Percentiles rank a stretch among this genome's conserved stretches.
These are phyloP conservation scores for Hydrotaea cyrtoneurina DNA, from an alignment of 2,888 invertebrate genomes.

Conservation along the genomic window DNA sequence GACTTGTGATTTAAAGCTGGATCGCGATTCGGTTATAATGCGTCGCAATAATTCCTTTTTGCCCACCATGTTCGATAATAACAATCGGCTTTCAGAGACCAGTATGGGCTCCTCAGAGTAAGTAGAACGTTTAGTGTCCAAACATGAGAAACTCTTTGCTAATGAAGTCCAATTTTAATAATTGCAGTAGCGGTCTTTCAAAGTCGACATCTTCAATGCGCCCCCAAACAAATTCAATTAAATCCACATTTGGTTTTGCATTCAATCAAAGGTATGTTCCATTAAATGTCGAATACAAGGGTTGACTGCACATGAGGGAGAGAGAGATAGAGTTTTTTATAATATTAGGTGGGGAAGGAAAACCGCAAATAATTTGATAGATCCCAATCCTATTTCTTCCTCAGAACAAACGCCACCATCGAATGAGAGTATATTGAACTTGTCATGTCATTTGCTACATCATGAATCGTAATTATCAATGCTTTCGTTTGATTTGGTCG, in stretches of 20 bases:
- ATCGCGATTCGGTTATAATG: conserved; percentile 83
- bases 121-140: conserved; percentile 75
- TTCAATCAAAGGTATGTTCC: conserved; percentile 73
- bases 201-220: conserved; percentile 79
- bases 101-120: conserved; percentile 84
- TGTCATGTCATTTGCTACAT: no score
- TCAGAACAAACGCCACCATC: no score
- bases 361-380: no score
- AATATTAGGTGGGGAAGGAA: no score
- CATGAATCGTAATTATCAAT: no score
- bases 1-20: conserved; percentile 85
- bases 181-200: conserved; percentile 79
- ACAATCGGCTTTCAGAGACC: conserved; percentile 83
- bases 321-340: background rate
- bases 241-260: conserved; percentile 79
- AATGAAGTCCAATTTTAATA: background rate
- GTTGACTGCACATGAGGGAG: background rate
- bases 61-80: conserved; percentile 79
- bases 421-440: no score
- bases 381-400: no score
- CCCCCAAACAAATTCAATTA: conserved; percentile 79
- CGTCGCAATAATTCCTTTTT: conserved; percentile 82
- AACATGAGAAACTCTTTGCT: background rate
- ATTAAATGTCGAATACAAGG: background rate
- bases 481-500: no score